Evolutionary conservation across 2,113 vertebrate species (phyloP), one percentile per base, ranked within the genome.

Genomic region (Eulemur macaco): DNA sequence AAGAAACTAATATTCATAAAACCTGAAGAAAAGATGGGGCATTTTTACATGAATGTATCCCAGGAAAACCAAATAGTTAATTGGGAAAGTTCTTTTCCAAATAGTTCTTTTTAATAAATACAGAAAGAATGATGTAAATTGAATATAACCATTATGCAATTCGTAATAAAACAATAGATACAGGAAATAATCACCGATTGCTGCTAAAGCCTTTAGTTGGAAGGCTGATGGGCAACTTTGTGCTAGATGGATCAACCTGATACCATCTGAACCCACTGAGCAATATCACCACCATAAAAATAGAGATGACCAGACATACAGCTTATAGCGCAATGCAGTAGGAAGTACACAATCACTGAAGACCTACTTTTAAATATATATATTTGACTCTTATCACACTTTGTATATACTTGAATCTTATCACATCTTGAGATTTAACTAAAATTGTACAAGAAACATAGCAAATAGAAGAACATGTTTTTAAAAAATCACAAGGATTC

Each of bases 41-140:
- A 60, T 69, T 94, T 91, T 21, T 86, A 78, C 15, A 56, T 52
- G 1, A 82, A 50, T 42, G 1, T 82, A 42, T 56, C 45, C 89
- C 6, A 71, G 45, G 37, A 23, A 82, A 77, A 90, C 29, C 11
- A 74, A 92, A 89, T 15, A 94, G 9, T 21, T 76, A 86, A 66
- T 39, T 1, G 7, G 15, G 6, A 64, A 77, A 73, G 20, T 54
- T 82, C 1, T 82, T 94, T 88, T 39, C 34, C 1, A 89, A 74
- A 91, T 58, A 82, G 63, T 60, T 87, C 39, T 71, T 6, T 31
- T 87, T 63, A 94, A 85, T 77, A 96, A 63, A 90, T 68, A 58
- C 31, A 90, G 37, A 58, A 88, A 60, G 10, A 88, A 78, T 71
- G 3, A 37, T 54, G 17, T 10, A 90, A 52, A 52, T 52, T 86